Percentiles rank a stretch among this genome's conserved stretches.
phyloP scores from a whole-genome alignment of 2,888 invertebrate genomes.

The Yponomeuta malinellus region DNA sequence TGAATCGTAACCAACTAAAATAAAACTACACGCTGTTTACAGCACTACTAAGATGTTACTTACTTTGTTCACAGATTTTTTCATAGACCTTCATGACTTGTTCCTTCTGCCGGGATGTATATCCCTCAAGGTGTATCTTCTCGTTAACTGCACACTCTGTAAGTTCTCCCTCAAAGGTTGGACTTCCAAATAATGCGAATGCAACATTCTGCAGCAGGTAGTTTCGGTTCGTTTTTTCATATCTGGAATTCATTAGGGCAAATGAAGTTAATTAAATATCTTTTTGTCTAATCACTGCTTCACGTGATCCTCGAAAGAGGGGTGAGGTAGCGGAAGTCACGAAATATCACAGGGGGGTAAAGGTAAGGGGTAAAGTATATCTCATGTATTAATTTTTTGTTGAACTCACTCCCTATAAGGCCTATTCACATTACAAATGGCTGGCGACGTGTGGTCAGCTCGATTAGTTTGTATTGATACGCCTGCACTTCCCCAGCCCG shows the following conservation, averaged over 20 bases:
- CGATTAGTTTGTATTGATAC: no score
- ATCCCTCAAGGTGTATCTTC: conserved; percentile 53
- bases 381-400: no score
- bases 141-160: conserved; percentile 29
- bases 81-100: conserved; percentile 58
- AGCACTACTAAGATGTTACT: conserved; percentile 23
- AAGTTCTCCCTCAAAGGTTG: conserved; percentile 56
- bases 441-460: no score
- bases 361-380: no score
- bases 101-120: conserved; percentile 54
- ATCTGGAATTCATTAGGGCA: conserved; percentile 45
- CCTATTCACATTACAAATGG: no score
- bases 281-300: conserved; percentile 5
- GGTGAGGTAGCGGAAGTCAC: no score
- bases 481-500: no score
- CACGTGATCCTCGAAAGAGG: no score
- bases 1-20: no score
- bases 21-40: no score
- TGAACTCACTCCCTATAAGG: no score
- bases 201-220: conserved; percentile 72
- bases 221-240: conserved; percentile 65
- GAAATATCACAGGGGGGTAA: no score
- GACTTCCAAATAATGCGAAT: conserved; percentile 73
- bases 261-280: background rate
- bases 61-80: conserved; percentile 65